These are phyloP conservation scores for Chlorodrepanis virens DNA, from an alignment of 2,113 vertebrate genomes.

Conservation along the genomic window DNA sequence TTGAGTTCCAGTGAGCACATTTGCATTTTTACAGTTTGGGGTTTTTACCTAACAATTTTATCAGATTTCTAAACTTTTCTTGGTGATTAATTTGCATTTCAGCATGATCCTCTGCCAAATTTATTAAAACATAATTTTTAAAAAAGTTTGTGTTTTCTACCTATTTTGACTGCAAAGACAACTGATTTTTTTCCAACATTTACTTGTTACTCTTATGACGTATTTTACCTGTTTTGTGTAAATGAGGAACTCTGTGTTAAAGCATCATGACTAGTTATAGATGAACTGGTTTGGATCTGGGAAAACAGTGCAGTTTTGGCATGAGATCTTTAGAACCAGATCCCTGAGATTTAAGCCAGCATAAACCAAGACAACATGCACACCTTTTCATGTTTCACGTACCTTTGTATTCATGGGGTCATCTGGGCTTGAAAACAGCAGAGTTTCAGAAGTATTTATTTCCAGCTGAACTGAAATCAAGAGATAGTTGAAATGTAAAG, in stretches of 20 bases:
- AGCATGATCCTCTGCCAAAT: constrained; percentile 60
- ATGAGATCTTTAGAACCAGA: background rate
- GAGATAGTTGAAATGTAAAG: background rate
- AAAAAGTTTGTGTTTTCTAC: constrained; percentile 39
- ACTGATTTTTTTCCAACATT: background rate
- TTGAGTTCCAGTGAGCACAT: background rate
- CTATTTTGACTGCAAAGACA: constrained; percentile 51
- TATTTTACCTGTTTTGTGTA: constrained; percentile 56
- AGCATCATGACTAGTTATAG: constrained; percentile 36
- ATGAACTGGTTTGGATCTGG: constrained; percentile 29
- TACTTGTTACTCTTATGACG: constrained; percentile 41
- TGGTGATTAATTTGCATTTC: constrained; percentile 38
- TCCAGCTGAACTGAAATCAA: background rate
- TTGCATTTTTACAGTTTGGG: constrained; percentile 17
- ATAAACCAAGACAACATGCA: background rate
- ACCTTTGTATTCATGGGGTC: background rate
- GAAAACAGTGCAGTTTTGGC: background rate
- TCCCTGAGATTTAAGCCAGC: background rate
- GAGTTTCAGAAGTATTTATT: background rate
- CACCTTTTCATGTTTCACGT: background rate
- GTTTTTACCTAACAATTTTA: background rate
- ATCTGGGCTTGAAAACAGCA: background rate
- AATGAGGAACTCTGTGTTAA: constrained; percentile 57
- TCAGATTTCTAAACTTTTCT: constrained; percentile 36
- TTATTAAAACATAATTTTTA: constrained; percentile 28